A percentile compares a stretch with the other conserved stretches of the same genome.
Evolutionary conservation across 1,140 invertebrate species (phyloP).

Genomic region (Cydia amplana): DNA sequence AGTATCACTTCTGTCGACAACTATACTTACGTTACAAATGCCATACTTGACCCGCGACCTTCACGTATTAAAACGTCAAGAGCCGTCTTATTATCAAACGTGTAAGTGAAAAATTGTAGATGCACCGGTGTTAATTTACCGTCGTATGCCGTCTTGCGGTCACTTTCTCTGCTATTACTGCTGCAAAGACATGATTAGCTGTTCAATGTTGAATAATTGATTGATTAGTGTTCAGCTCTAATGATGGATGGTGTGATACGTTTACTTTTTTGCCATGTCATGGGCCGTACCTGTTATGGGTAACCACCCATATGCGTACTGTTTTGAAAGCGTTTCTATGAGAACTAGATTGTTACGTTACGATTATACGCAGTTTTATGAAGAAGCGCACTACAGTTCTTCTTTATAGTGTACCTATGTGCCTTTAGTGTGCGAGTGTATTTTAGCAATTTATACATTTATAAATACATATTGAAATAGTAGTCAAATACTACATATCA

Average conservation of each 20-base stretch:
- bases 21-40: constrained; percentile 10
- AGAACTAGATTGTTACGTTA: neutral
- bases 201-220: constrained; percentile 29
- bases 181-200: constrained; percentile 30
- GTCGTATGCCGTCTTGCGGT: constrained; percentile 22
- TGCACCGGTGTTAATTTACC: constrained; percentile 21
- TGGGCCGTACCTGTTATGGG: constrained; percentile 8
- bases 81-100: constrained; percentile 35
- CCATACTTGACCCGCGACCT: constrained; percentile 35
- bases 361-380: neutral
- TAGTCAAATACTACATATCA: no score
- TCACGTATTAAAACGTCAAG: constrained; percentile 38
- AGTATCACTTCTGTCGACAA: constrained; percentile 2
- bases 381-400: neutral
- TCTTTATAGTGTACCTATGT: neutral
- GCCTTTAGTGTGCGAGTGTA: neutral
- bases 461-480: no score
- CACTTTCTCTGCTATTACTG: constrained; percentile 39
- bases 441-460: neutral
- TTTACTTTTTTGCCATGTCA: constrained; percentile 25
- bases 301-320: neutral
- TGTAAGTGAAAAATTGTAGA: constrained; percentile 38
- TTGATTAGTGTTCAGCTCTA: constrained; percentile 25
- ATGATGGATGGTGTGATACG: constrained; percentile 23
- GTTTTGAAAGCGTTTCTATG: neutral